Conservation (phyloP, 2,113 vertebrate genomes). For the Crotalus tigris region DNA sequence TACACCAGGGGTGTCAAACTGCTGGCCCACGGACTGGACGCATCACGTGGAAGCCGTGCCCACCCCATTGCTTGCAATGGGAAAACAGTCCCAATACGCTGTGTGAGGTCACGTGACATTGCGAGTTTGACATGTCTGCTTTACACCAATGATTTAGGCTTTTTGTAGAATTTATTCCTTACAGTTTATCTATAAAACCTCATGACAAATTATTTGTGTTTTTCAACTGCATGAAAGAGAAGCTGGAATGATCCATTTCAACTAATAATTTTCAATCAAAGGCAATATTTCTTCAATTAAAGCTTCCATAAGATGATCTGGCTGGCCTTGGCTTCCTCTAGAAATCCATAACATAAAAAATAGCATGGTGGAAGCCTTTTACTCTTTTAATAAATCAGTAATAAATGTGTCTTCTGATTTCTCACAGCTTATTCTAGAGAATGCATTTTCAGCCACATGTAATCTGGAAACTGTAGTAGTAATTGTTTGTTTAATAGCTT, state of each 20-base stretch:
- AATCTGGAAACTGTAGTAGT: background rate
- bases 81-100: too few relatives aligned
- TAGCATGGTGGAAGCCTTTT: background rate
- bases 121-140: too few relatives aligned
- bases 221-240: background rate
- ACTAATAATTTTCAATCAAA: background rate
- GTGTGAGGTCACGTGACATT: too few relatives aligned
- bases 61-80: too few relatives aligned
- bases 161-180: background rate
- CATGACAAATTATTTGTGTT: background rate
- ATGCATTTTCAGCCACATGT: background rate
- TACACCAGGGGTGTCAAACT: too few relatives aligned
- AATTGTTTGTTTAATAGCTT: background rate
- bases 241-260: background rate
- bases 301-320: background rate
- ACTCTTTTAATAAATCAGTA: background rate
- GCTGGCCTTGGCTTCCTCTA: background rate
- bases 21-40: too few relatives aligned
- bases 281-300: background rate
- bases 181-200: background rate
- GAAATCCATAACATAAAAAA: background rate
- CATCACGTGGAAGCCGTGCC: too few relatives aligned
- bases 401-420: background rate
- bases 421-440: background rate
- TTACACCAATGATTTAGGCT: background rate